A percentile compares a stretch with the other conserved stretches of the same genome.
Evolutionary conservation across 2,888 invertebrate genomes (phyloP).

Genomic region (Clepsis dumicolana): DNA sequence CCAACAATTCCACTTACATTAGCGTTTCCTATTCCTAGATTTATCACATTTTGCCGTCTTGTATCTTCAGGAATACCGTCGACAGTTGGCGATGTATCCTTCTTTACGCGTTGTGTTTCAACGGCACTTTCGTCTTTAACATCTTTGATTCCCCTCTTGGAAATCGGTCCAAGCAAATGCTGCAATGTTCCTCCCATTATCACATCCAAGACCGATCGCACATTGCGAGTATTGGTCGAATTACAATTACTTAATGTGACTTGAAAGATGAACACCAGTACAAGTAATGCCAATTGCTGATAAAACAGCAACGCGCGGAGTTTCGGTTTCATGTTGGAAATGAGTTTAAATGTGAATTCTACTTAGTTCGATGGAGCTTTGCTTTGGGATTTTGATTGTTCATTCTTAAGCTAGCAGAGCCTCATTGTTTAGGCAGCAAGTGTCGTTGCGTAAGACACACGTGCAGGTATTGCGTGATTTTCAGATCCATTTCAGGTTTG

Average conservation of each 20-base stretch:
- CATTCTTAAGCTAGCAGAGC: conserved; percentile 10
- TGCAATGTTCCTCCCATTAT: conserved; percentile 1
- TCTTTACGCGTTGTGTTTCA: not conserved
- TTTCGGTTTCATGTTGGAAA: conserved; percentile 21
- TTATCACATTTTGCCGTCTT: not conserved
- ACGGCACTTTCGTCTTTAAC: not conserved
- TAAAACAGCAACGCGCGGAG: conserved; percentile 16
- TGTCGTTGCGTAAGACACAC: conserved; percentile 19
- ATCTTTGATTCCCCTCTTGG: not conserved
- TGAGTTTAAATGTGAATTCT: conserved; percentile 2
- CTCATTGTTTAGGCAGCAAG: conserved; percentile 1
- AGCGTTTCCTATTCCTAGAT: not conserved
- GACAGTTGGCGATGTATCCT: not conserved
- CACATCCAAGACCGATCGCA: not conserved
- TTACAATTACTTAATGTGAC: conserved; percentile 8
- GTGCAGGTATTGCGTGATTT: conserved; percentile 3
- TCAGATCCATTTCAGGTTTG: not conserved
- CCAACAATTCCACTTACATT: not conserved
- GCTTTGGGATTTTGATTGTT: conserved; percentile 21
- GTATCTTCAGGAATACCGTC: not conserved
- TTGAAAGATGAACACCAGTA: conserved; percentile 21
- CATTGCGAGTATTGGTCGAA: not conserved
- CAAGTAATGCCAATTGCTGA: not conserved
- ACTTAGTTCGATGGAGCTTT: conserved; percentile 14
- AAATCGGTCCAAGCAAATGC: not conserved